Evolutionary conservation across 1,140 invertebrate species (phyloP).

Genomic region (Stegodyphus mimosarum): DNA sequence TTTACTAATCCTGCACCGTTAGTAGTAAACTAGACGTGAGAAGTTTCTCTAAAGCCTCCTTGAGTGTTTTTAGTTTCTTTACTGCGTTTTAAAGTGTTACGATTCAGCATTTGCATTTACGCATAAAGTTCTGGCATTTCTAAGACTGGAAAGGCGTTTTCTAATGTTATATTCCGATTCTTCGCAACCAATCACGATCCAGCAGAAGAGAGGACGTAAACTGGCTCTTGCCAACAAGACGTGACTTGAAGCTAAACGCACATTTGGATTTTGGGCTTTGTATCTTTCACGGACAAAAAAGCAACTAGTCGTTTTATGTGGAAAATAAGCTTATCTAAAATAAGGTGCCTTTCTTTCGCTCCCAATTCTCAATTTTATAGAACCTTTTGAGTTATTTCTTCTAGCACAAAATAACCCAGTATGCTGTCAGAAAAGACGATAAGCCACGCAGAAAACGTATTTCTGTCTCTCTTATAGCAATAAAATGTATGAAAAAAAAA

Average conservation of each 20-base stretch:
- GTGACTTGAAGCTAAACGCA: conserved; percentile 13
- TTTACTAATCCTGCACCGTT: conserved; percentile 5
- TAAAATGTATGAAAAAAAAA: too few species aligned
- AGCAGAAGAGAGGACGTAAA: conserved; percentile 11
- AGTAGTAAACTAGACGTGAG: conserved; percentile 29
- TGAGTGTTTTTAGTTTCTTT: conserved; percentile 1
- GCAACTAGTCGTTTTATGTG: conserved; percentile 25
- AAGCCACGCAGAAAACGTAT: too few species aligned
- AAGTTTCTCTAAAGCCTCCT: conserved; percentile 5
- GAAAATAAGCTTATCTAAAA: conserved; percentile 13
- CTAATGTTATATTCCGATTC: conserved; percentile 12
- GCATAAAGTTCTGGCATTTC: background rate
- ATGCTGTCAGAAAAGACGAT: too few species aligned
- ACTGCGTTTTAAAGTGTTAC: background rate
- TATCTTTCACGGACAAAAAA: background rate
- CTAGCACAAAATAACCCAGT: too few species aligned
- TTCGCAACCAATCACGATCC: conserved; percentile 14
- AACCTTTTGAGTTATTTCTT: too few species aligned
- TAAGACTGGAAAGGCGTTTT: background rate
- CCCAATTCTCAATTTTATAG: background rate
- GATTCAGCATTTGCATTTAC: conserved; percentile 5
- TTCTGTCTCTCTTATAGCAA: too few species aligned
- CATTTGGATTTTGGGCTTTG: background rate
- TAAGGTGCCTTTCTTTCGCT: background rate
- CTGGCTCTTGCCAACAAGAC: conserved; percentile 1